Evolutionary conservation across 2,113 vertebrate species (phyloP), one percentile per base, ranked within the genome.

Genomic region (Heterocephalus glaber): DNA sequence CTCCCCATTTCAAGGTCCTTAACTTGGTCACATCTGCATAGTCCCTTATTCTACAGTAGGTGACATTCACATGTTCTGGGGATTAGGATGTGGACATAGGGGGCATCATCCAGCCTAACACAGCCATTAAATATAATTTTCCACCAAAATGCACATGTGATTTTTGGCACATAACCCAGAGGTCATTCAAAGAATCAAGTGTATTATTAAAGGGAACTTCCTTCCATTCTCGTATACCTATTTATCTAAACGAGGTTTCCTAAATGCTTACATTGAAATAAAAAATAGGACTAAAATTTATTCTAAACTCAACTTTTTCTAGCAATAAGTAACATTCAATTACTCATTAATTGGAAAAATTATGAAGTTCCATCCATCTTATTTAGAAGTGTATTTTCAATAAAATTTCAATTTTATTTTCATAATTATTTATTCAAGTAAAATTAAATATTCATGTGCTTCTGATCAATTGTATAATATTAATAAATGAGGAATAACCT

Each of bases 281-380:
- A 66, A 66, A 92, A 89, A 89, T 3, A 79, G 26, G 47, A 92
- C 44, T 17, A 93, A 65, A 84, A 84, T 80, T 90, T 20, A 89
- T 81, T 41, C 49, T 28, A 90, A 83, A 94, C 41, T 4, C 76
- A 79, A 52, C 30, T 11, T 54, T 90, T 82, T 82, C 56, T 76
- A 66, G 19, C 33, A 74, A 60, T 16, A 90, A 44, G 49, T 58
- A 72, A 89, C 66, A 89, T 44, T 86, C 38, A 85, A 47, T 88
- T 41, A 49, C 1, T 89, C n/a, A 72, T 61, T 44, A 74, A 68
- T 17, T 68, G 9, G 58, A 38, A 89, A 82, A 58, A 86, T 47
- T 44, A 52, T 38, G 86, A 81, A 52, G 49, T 4, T 56, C 38
- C 22, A 28, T 80, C 77, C 3, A 47, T 81, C 44, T 76, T 70